Base-by-base conservation (phyloP, 2,888 invertebrate genomes). In the Eilema griseolum region DNA sequence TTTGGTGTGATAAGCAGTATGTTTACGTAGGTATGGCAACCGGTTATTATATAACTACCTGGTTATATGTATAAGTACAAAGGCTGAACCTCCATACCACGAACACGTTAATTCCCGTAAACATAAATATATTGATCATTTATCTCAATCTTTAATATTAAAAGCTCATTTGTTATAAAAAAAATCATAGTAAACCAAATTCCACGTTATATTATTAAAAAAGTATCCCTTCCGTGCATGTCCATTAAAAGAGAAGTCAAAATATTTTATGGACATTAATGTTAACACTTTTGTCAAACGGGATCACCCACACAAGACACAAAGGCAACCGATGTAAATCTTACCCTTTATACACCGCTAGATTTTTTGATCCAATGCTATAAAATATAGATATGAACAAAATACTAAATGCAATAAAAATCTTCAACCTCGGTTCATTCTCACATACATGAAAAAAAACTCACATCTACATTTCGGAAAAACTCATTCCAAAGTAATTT, bases 201-300 rank as follows among this genome's bases (percentile, higher is more conserved):
- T 75, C 73, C 71, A 76, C 61, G 60, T 67, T 12, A 67, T 24
- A 67, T 76, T 72, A 72, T 77, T 75, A 80, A 80, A 84, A 86
- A 85, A 85, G 14, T 78, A 82, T 84, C 83, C 85, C 88, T 89
- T 88, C 89, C 73, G 73, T 85, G 88, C 87, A 88, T 74, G 81
- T 85, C 86, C 79, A 88, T 89, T 92, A 90, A 93, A 88, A 88
- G 89, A 93, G 93, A 88, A 92, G 93, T 95, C 95, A 94, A 95
- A 95, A 95, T 95, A 95, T 95, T 95, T 94, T 94, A 95, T 91
- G 90, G 89, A 84, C 85, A 85, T 88, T 87, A 87, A 93, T 92
- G 94, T 95, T 94, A 93, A 93, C 95, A 95, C 93, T 93, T 92
- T 93, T 94, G 93, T 95, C 89, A 92, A 91, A 89, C 83, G 86